Percentiles rank a stretch among this genome's conserved stretches.
Conservation (phyloP, 2,888 invertebrate genomes). For the Drosophila austrosaltans region DNA sequence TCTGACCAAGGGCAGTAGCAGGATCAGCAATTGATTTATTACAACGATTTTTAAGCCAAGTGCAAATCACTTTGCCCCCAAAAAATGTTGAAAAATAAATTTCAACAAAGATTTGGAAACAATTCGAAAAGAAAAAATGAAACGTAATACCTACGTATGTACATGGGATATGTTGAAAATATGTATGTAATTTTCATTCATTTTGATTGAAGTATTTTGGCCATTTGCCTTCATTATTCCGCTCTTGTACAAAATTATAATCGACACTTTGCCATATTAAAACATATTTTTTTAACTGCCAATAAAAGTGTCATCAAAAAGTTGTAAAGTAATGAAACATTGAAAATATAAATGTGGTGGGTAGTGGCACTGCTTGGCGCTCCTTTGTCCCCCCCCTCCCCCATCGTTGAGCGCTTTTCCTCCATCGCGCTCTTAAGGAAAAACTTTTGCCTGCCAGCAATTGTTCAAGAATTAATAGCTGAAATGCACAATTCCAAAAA, state of each 20-base stretch:
- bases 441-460: slow-evolving; percentile 60
- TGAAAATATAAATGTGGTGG: slow-evolving; percentile 49
- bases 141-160: background rate
- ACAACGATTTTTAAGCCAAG: no score
- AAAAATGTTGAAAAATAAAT: background rate
- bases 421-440: slow-evolving; percentile 42
- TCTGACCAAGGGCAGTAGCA: no score
- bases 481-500: slow-evolving; percentile 34
- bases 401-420: background rate
- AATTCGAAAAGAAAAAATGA: background rate
- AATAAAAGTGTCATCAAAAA: slow-evolving; percentile 77
- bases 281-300: slow-evolving; percentile 57
- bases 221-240: no score
- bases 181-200: background rate
- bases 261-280: slow-evolving; percentile 4
- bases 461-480: slow-evolving; percentile 46
- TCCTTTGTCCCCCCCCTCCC: background rate
- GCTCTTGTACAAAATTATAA: slow-evolving; percentile 7
- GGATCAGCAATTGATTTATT: slow-evolving; percentile 14
- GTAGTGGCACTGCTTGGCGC: slow-evolving; percentile 1
- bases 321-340: slow-evolving; percentile 77
- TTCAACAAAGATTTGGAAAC: background rate
- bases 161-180: background rate
- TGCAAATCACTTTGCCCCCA: background rate
- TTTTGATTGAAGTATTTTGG: background rate